These are phyloP conservation scores for Hirtodrosophila duncani DNA, from an alignment of 2,888 invertebrate genomes.

Conservation along the genomic window DNA sequence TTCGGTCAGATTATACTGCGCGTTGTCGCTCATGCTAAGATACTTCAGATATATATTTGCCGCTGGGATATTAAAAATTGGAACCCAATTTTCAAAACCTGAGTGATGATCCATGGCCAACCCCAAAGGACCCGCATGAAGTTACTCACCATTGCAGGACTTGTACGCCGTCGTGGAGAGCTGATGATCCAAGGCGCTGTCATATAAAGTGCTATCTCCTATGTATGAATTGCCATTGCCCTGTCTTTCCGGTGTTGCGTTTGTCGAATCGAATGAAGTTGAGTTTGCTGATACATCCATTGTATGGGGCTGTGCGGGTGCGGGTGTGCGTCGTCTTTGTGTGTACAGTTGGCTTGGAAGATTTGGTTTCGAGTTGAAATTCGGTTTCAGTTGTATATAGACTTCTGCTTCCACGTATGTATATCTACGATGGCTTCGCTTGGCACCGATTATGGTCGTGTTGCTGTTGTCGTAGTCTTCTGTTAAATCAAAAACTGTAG, in stretches of 20 bases:
- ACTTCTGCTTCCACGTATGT: slow-evolving; percentile 20
- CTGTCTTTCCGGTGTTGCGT: slow-evolving; percentile 37
- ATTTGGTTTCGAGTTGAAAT: slow-evolving; percentile 59
- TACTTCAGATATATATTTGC: no score
- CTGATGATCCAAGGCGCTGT: slow-evolving; percentile 74
- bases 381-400: slow-evolving; percentile 48
- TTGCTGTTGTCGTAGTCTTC: slow-evolving; percentile 23
- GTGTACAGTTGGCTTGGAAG: slow-evolving; percentile 61
- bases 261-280: slow-evolving; percentile 41
- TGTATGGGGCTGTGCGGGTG: slow-evolving; percentile 10
- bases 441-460: slow-evolving; percentile 1
- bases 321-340: slow-evolving; percentile 18
- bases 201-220: slow-evolving; percentile 67
- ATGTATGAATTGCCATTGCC: slow-evolving; percentile 35
- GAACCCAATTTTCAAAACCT: no score
- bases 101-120: not conserved
- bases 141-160: slow-evolving; percentile 69
- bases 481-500: slow-evolving; percentile 47
- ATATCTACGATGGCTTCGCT: not conserved
- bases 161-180: slow-evolving; percentile 55
- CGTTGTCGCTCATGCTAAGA: not conserved
- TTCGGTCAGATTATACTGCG: slow-evolving; percentile 1
- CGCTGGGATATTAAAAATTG: no score
- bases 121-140: slow-evolving; percentile 3
- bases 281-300: slow-evolving; percentile 60